Conservation (phyloP, 2,888 invertebrate genomes). For the Lathronympha strigana region DNA sequence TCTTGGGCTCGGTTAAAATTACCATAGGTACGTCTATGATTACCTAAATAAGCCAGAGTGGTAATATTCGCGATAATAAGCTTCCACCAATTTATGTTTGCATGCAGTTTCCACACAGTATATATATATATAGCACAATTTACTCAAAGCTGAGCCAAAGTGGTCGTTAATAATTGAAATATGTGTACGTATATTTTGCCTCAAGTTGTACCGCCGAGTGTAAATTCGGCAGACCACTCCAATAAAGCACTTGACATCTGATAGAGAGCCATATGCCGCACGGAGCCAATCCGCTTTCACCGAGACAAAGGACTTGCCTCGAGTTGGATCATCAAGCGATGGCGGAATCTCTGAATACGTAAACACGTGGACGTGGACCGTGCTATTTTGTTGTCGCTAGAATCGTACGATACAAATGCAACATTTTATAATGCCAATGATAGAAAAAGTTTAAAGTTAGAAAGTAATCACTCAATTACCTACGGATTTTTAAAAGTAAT, state of each 20-base stretch:
- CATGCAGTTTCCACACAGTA: background rate
- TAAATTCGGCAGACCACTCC: conserved; percentile 43
- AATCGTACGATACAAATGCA: conserved; percentile 2
- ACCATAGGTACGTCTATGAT: too few species aligned
- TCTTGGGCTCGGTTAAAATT: too few species aligned
- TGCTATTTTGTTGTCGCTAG: conserved; percentile 17
- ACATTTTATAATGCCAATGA: background rate
- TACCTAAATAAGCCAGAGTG: too few species aligned
- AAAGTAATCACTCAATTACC: too few species aligned
- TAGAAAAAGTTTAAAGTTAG: too few species aligned
- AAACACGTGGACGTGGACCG: conserved; percentile 25
- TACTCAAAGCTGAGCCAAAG: background rate
- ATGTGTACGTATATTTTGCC: background rate
- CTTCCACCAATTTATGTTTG: background rate
- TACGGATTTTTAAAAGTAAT: too few species aligned
- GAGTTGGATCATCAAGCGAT: conserved; percentile 57
- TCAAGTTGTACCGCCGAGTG: conserved; percentile 22
- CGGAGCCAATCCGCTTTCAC: conserved; percentile 67
- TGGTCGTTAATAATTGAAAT: background rate
- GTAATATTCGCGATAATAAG: too few species aligned
- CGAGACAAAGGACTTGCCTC: conserved; percentile 71
- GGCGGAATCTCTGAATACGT: conserved; percentile 34
- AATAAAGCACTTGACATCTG: conserved; percentile 63
- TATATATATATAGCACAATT: background rate
- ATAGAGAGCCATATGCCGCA: conserved; percentile 54